Base-by-base conservation (phyloP, 2,113 vertebrate genomes). In the Fregata magnificens region DNA sequence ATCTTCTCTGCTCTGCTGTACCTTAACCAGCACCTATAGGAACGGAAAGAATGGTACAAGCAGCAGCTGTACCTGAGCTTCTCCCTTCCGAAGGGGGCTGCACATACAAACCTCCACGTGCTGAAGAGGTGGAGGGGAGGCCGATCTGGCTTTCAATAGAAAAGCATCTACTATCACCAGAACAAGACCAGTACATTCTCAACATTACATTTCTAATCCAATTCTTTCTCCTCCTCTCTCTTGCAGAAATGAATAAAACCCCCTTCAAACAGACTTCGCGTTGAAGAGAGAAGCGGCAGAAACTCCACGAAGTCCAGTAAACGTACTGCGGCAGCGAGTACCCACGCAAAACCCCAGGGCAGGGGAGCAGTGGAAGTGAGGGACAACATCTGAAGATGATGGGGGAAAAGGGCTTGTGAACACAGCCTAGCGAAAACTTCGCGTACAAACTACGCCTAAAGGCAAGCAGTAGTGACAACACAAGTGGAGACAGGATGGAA, bases 371-470 rank as follows among this genome's bases (percentile, higher is more conserved):
- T 6, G 38, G 55, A 78, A 40, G 50, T 2, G 10, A 78, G 65
- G 38, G 63, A 18, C 26, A 32, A 34, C 42, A n/a, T 28, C 26
- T n/a, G 45, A 21, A 38, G 44, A 13, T 12, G 25, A 22, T 4
- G 3, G 7, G 36, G 32, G 26, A n/a, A 20, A 13, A 67, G 15
- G 63, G 21, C 69, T 94, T 80, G 36, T 55, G 42, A 59, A 58
- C 24, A 45, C 14, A 71, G 69, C 50, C 34, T 22, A 24, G 65
- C 2, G 7, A 40, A 73, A 66, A 52, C 1, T 13, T 44, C 55
- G 11, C 0, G 0, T 14, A 22, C 17, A 13, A 55, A 55, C 6
- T 4, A 6, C 4, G 6, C 34, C 74, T 36, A 12, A 10, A 53
- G 52, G 71, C 17, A 21, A 53, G 26, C 55, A 53, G 10, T 2